Conservation (phyloP, 1,140 invertebrate genomes). For the Papilio xuthus region DNA sequence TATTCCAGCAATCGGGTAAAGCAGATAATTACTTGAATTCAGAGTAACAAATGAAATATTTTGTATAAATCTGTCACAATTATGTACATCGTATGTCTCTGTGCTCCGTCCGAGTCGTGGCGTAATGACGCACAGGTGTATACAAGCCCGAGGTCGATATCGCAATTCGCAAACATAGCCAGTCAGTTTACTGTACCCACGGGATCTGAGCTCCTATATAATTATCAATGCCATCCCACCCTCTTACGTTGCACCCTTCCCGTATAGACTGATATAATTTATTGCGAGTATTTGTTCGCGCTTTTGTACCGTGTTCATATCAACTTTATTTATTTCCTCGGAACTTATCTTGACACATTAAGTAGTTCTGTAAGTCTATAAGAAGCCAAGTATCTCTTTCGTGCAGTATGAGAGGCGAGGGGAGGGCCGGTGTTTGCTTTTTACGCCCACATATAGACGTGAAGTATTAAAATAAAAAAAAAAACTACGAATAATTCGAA, state of each 20-base stretch:
- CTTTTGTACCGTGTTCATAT: conserved; percentile 37
- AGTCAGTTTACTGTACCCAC: conserved; percentile 38
- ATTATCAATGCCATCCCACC: conserved; percentile 37
- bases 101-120: not conserved
- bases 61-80: conserved; percentile 14
- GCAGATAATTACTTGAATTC: conserved; percentile 9
- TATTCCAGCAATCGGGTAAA: not conserved
- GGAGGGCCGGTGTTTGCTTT: conserved; percentile 2
- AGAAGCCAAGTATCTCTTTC: conserved; percentile 36
- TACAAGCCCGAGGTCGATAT: conserved; percentile 23
- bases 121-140: conserved; percentile 21
- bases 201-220: conserved; percentile 36
- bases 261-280: conserved; percentile 39
- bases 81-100: not conserved
- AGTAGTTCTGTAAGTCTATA: conserved; percentile 39
- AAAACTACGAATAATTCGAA: conserved; percentile 22
- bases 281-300: conserved; percentile 39
- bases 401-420: not conserved
- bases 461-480: conserved; percentile 27
- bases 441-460: not conserved
- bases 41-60: conserved; percentile 8
- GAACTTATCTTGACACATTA: conserved; percentile 39
- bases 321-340: conserved; percentile 40
- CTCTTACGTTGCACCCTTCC: conserved; percentile 36
- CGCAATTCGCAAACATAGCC: conserved; percentile 38